Base-by-base conservation (phyloP, 1,140 invertebrate genomes). In the Polypedilum pembai region DNA sequence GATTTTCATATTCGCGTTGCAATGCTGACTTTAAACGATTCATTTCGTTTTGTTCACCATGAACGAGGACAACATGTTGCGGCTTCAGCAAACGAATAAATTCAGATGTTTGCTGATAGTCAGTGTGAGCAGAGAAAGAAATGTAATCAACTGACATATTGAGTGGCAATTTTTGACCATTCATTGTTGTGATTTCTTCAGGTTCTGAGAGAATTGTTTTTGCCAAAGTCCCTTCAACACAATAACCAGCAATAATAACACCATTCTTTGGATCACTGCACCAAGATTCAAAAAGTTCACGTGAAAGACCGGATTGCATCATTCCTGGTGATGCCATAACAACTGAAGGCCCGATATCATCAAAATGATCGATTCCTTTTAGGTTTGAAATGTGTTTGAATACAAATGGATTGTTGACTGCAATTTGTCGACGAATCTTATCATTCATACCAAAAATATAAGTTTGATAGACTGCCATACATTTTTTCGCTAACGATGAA, bases 391-490 rank as follows among this genome's bases (percentile, higher is more conserved):
- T 98, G 80, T 99, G 98, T 79, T 97, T 94, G 83, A 99, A 99
- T 1, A 99, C 94, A 84, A 99, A 99, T 0, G 98, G 98, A 86
- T 99, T 99, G 81, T 97, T 98, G 41, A 99, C 92, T 0, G 95
- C 94, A 78, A 99, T 99, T 84, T 99, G 97, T 7, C 95, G 83
- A 18, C 92, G 87, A 77, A 99, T 99, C 80, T 92, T 91, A 77
- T 99, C 95, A 82, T 99, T 99, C 98, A 99, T 99, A 0, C 97
- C 96, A 84, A 98, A 98, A 0, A 99, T 92, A 81, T 98, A 99
- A 0, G 98, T 99, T 83, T 99, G 98, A 85, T 99, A 99, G 0
- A 99, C 98, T 75, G 95, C 93, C 97, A 99, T 99, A 81, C 98
- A 99, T 81, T 99, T 99, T 82, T 99, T 99, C 2, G 98, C 98